phyloP scores from a whole-genome alignment of 2,888 invertebrate genomes.

The Exephanes ischioxanthus region DNA sequence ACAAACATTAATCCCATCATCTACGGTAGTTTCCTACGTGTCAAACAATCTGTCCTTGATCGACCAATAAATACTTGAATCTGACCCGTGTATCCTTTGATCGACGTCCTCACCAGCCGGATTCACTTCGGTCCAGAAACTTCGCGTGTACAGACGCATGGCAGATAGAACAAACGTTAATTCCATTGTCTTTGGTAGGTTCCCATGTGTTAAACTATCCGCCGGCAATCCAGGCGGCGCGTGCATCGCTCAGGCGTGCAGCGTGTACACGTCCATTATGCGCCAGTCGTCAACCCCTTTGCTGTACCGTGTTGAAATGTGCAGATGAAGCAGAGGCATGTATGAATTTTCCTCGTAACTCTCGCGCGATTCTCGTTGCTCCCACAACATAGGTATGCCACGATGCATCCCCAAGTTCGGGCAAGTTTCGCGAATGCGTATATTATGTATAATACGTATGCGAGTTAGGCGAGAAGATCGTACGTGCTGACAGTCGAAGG shows the following conservation, averaged over 20 bases:
- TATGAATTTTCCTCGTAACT: slow-evolving; percentile 67
- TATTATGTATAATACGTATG: slow-evolving; percentile 70
- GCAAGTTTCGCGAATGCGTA: slow-evolving; percentile 69
- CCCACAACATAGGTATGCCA: slow-evolving; percentile 15
- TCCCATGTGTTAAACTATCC: slow-evolving; percentile 44
- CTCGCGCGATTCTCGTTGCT: slow-evolving; percentile 38
- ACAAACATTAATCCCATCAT: slow-evolving; percentile 60
- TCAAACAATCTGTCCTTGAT: slow-evolving; percentile 14
- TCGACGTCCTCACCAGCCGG: no score
- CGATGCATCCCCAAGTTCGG: slow-evolving; percentile 56
- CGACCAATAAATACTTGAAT: background rate
- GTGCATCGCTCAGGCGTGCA: slow-evolving; percentile 20
- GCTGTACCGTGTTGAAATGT: slow-evolving; percentile 40
- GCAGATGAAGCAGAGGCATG: slow-evolving; percentile 48
- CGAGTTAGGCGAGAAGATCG: slow-evolving; percentile 56
- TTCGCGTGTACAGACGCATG: no score
- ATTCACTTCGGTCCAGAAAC: no score
- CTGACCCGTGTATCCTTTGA: background rate
- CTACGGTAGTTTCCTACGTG: slow-evolving; percentile 45
- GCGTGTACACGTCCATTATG: slow-evolving; percentile 55
- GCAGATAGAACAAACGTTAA: no score
- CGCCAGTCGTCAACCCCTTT: slow-evolving; percentile 55
- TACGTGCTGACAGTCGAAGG: slow-evolving; percentile 66
- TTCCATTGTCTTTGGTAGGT: slow-evolving; percentile 54
- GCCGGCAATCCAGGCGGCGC: background rate